phyloP scores from a whole-genome alignment of 2,113 vertebrate genomes.

The Tringa solitaria region DNA sequence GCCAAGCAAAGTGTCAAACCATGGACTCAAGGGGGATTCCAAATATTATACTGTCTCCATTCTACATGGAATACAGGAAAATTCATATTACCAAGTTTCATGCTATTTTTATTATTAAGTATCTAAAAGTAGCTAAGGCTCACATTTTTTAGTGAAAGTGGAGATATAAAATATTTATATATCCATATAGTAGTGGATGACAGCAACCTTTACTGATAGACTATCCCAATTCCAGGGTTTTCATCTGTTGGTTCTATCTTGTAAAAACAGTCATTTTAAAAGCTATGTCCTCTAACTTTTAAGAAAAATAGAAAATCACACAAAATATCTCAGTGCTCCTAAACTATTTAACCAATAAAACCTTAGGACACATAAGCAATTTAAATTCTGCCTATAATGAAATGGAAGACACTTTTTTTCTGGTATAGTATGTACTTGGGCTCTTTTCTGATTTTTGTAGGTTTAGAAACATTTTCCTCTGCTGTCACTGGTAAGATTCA shows the following conservation, averaged over 20 bases:
- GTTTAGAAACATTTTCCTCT: background rate
- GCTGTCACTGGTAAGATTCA: background rate
- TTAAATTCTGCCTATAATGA: background rate
- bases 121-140: background rate
- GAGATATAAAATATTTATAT: background rate
- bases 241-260: background rate
- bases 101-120: background rate
- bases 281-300: background rate
- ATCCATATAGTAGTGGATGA: background rate
- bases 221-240: background rate
- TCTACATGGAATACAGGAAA: background rate
- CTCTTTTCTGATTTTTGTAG: background rate
- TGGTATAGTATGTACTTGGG: background rate
- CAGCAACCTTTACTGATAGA: background rate
- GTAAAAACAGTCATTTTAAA: background rate
- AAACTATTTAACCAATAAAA: background rate
- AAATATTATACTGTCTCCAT: background rate
- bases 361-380: background rate
- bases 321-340: background rate
- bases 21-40: background rate
- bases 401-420: background rate
- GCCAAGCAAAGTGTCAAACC: background rate
- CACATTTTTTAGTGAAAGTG: background rate
- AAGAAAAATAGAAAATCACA: background rate
- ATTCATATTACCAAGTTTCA: background rate